Conservation (phyloP, 2,797 vertebrate genomes). For the Falco berigora region DNA sequence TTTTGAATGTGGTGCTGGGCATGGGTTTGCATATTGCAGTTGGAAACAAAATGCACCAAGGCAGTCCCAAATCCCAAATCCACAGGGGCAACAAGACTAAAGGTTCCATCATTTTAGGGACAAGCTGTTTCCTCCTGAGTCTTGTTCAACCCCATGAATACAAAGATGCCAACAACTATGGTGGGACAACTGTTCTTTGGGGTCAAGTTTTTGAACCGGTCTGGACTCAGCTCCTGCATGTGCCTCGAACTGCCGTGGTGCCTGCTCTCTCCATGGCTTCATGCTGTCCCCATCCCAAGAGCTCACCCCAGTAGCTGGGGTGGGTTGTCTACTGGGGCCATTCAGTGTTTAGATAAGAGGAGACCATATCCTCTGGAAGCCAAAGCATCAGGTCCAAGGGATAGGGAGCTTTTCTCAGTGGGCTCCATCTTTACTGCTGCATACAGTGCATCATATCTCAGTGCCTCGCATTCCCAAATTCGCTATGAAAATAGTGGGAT, state of each 20-base stretch:
- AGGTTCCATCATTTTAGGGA: not conserved
- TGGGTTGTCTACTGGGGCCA: not conserved
- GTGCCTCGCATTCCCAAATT: conserved; percentile 17
- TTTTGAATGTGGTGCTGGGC: not conserved
- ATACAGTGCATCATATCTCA: not conserved
- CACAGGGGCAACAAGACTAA: not conserved
- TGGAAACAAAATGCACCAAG: not conserved
- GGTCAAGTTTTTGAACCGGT: not conserved
- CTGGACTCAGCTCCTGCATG: not conserved
- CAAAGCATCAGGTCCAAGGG: not conserved
- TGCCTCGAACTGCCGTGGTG: not conserved
- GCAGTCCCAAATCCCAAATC: not conserved
- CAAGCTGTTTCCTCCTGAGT: not conserved
- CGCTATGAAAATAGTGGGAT: not conserved
- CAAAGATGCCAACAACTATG: not conserved
- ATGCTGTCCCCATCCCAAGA: not conserved
- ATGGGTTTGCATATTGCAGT: not conserved
- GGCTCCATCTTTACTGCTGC: not conserved
- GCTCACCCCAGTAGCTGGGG: not conserved
- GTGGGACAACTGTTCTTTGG: not conserved
- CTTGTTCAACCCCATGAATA: not conserved
- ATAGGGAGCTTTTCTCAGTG: not conserved
- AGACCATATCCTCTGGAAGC: not conserved
- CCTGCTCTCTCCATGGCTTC: not conserved
- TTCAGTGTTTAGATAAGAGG: not conserved